Evolutionary conservation across 2,797 vertebrate genomes (phyloP).

Genomic region (Lepidocolaptes lacrymiger): DNA sequence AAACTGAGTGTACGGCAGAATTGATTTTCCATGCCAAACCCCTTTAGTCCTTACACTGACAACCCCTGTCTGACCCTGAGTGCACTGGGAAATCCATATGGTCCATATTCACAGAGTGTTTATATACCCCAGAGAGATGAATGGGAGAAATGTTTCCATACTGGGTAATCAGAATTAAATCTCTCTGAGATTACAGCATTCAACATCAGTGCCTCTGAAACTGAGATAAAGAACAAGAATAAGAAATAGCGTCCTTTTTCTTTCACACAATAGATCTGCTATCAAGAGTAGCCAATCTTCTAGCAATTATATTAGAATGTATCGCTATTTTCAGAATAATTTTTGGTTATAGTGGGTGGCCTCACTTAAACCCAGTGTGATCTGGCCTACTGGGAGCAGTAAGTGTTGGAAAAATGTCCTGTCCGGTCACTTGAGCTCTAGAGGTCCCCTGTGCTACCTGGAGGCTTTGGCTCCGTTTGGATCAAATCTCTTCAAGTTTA

Average conservation of each 20-base stretch:
- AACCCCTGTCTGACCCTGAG: not conserved
- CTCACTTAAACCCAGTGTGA: not conserved
- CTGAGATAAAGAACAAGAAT: conserved; percentile 30
- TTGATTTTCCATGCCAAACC: not conserved
- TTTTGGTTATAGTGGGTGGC: not conserved
- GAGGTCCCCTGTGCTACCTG: not conserved
- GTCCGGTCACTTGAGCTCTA: not conserved
- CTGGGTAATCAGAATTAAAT: not conserved
- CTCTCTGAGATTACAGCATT: not conserved
- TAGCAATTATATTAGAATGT: not conserved
- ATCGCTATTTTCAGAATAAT: not conserved
- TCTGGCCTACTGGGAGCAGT: not conserved
- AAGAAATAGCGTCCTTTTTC: not conserved
- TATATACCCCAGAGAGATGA: not conserved
- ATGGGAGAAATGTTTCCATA: not conserved
- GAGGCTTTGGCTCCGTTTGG: not conserved
- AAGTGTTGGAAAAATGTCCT: accelerated
- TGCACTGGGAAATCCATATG: not conserved
- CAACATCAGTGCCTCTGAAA: not conserved
- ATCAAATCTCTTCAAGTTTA: not conserved
- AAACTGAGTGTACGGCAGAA: not conserved
- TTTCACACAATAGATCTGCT: not conserved
- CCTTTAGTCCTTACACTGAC: not conserved
- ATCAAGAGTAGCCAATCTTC: not conserved
- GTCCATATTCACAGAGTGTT: not conserved